Conservation (phyloP, 2,888 invertebrate species). For the Heliconius hortense region DNA sequence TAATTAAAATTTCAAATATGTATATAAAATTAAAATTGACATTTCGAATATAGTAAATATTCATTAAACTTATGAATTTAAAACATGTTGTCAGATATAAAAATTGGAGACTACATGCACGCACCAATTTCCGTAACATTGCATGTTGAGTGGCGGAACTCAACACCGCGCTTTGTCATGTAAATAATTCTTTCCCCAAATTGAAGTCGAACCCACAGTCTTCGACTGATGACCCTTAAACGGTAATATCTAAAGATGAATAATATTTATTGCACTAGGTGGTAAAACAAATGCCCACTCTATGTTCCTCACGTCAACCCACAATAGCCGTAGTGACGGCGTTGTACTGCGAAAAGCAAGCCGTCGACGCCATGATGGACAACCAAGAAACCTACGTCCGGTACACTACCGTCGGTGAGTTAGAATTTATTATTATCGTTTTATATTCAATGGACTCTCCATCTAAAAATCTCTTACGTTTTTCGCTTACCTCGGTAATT, state of each 20-base stretch:
- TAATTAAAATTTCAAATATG: too few species aligned
- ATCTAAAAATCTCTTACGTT: neutral
- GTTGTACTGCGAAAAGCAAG: conserved; percentile 98
- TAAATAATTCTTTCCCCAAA: neutral
- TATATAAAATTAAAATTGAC: too few species aligned
- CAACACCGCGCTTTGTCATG: too few species aligned
- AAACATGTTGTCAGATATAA: too few species aligned
- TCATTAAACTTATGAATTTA: too few species aligned
- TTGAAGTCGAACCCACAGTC: neutral
- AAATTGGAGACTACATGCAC: too few species aligned
- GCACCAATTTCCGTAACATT: too few species aligned
- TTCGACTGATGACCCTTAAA: neutral
- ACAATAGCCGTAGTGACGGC: conserved; percentile 99
- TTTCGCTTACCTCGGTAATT: too few species aligned
- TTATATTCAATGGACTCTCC: neutral
- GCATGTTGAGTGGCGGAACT: too few species aligned
- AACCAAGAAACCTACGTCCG: conserved; percentile 98
- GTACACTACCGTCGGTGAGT: conserved; percentile 97
- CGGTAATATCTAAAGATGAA: neutral
- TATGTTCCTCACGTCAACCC: conserved; percentile 94
- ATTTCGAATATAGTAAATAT: too few species aligned
- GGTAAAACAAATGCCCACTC: conserved; percentile 96
- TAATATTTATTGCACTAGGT: conserved; percentile 77
- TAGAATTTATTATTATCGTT: neutral
- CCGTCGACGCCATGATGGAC: conserved; percentile 98